phyloP scores from a whole-genome alignment of 2,113 vertebrate genomes.

The Balaenoptera acutorostrata region DNA sequence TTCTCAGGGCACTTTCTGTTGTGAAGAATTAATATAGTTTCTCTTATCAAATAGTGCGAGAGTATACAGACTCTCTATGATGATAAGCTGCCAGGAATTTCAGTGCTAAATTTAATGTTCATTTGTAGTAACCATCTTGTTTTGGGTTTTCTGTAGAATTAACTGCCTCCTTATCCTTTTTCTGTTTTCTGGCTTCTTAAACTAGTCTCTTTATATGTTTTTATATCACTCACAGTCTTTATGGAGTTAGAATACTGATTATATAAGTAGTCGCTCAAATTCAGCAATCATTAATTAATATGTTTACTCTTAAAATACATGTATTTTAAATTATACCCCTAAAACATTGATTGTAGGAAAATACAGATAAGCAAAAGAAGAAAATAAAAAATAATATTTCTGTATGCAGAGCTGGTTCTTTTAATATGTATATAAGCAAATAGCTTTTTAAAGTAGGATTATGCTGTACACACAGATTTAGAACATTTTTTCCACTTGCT shows the following conservation, averaged over 20 bases:
- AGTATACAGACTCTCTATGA: background rate
- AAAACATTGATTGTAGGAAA: background rate
- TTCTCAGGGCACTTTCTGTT: background rate
- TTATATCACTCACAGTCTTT: background rate
- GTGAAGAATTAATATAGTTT: background rate
- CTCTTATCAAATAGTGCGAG: background rate
- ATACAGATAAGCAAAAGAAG: background rate
- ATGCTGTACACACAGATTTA: background rate
- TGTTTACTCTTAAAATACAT: background rate
- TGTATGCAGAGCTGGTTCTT: background rate
- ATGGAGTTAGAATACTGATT: background rate
- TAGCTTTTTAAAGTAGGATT: slow-evolving; percentile 4
- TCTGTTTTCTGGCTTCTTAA: slow-evolving; percentile 7
- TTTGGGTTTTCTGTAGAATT: background rate
- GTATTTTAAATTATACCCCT: background rate
- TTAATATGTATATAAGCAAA: background rate
- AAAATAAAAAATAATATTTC: background rate
- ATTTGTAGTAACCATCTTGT: background rate
- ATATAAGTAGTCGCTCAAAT: background rate
- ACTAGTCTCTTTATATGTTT: background rate
- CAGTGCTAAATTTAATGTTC: background rate
- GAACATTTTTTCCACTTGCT: background rate
- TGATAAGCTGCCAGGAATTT: background rate
- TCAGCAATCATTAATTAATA: background rate
- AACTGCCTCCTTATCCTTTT: background rate